A percentile compares a stretch with the other conserved stretches of the same genome.
Conservation (phyloP, 2,113 vertebrate species). For the Pimephales promelas region DNA sequence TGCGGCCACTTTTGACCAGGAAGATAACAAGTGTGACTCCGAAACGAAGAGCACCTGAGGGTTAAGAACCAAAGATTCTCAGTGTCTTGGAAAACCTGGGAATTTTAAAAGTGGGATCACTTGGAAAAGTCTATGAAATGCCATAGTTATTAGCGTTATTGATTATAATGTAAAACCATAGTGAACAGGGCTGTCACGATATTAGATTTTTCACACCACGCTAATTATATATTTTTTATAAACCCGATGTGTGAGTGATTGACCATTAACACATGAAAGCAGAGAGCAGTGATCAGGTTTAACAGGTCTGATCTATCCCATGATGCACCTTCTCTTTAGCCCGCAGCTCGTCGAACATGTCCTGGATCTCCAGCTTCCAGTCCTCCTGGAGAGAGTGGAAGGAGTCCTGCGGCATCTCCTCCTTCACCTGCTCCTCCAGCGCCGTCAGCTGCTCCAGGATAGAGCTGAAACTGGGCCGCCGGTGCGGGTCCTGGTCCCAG, state of each 20-base stretch:
- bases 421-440: conserved; percentile 83
- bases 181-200: no score
- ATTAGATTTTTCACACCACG: no score
- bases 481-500: conserved; percentile 90
- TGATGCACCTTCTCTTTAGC: conserved; percentile 86
- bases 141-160: background rate
- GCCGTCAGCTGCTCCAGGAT: conserved; percentile 83
- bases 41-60: no score
- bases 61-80: no score
- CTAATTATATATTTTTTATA: no score
- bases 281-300: background rate
- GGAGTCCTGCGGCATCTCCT: conserved; percentile 87
- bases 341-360: conserved; percentile 86
- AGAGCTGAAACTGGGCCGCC: conserved; percentile 80
- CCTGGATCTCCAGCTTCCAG: conserved; percentile 89
- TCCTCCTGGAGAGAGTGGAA: conserved; percentile 91
- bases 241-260: background rate
- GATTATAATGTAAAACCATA: background rate
- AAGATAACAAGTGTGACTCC: no score
- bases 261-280: background rate
- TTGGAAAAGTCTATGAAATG: background rate
- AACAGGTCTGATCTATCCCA: background rate
- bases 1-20: no score
- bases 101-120: no score
- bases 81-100: no score